Conservation (phyloP, 2,113 vertebrate species). For the Pachyramphus minor region DNA sequence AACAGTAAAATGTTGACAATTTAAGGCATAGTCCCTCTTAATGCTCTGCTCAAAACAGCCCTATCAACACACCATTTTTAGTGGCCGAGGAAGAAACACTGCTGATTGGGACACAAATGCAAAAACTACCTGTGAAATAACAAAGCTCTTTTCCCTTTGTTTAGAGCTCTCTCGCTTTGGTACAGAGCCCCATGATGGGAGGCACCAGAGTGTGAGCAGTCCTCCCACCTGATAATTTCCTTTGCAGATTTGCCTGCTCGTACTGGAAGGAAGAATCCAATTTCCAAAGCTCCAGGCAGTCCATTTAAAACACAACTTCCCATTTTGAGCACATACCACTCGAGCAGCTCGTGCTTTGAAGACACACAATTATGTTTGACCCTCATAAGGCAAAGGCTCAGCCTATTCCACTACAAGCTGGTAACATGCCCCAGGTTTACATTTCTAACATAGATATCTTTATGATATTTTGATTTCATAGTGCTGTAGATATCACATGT, state of each 20-base stretch:
- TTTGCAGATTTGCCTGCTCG: not conserved
- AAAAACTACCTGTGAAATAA: not conserved
- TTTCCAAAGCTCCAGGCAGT: constrained; percentile 23
- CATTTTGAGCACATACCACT: not conserved
- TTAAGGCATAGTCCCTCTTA: not conserved
- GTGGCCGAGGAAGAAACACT: not conserved
- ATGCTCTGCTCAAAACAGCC: not conserved
- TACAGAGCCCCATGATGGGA: not conserved
- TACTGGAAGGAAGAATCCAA: constrained; percentile 15
- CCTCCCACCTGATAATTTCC: not conserved
- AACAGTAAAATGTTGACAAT: not conserved
- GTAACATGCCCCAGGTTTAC: not conserved
- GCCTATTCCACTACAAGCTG: not conserved
- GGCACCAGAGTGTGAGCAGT: not conserved
- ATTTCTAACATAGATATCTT: not conserved
- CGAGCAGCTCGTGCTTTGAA: not conserved
- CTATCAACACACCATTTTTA: not conserved
- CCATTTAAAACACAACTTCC: constrained; percentile 25
- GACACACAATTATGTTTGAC: not conserved
- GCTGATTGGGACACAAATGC: not conserved
- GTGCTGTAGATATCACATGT: not conserved
- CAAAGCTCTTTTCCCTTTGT: not conserved
- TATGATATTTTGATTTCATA: not conserved
- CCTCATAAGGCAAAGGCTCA: not conserved
- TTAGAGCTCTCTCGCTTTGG: not conserved